Evolutionary conservation across 2,888 invertebrate genomes (phyloP).

Genomic region (Cantharis flavilabris): DNA sequence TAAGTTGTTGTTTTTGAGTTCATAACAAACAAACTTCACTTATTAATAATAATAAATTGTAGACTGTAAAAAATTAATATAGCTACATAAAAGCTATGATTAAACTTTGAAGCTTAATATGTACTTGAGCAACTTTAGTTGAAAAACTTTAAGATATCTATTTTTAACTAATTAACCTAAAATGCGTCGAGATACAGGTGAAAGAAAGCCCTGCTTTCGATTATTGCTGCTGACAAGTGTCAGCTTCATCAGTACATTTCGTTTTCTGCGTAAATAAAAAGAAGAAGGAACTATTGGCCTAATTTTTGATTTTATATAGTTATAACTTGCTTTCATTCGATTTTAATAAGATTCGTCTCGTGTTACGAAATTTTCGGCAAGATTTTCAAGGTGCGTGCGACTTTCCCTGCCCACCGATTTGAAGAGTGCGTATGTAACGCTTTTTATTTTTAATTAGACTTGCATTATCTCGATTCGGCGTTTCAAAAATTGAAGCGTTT

Average conservation of each 20-base stretch:
- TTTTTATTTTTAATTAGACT: not conserved
- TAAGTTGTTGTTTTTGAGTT: not conserved
- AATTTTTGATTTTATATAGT: not conserved
- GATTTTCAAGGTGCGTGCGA: not conserved
- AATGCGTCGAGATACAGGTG: not conserved
- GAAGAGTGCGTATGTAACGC: not conserved
- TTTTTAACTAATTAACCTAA: not conserved
- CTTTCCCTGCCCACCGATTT: conserved; percentile 1
- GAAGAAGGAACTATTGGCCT: not conserved
- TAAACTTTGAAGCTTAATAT: not conserved
- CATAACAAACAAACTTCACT: not conserved
- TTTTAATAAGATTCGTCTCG: not conserved
- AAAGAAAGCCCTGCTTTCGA: not conserved
- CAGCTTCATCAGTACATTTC: not conserved
- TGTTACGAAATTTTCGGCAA: not conserved
- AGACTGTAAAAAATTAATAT: not conserved
- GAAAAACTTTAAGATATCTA: not conserved
- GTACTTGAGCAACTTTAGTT: not conserved
- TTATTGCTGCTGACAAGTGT: not conserved
- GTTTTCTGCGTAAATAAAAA: not conserved
- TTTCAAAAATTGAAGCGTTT: not conserved
- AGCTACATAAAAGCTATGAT: not conserved
- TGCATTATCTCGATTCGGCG: not conserved
- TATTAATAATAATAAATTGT: not conserved
- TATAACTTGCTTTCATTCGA: not conserved